phyloP scores from a whole-genome alignment of 2,888 invertebrate genomes.

The Aproaerema taeniolella region DNA sequence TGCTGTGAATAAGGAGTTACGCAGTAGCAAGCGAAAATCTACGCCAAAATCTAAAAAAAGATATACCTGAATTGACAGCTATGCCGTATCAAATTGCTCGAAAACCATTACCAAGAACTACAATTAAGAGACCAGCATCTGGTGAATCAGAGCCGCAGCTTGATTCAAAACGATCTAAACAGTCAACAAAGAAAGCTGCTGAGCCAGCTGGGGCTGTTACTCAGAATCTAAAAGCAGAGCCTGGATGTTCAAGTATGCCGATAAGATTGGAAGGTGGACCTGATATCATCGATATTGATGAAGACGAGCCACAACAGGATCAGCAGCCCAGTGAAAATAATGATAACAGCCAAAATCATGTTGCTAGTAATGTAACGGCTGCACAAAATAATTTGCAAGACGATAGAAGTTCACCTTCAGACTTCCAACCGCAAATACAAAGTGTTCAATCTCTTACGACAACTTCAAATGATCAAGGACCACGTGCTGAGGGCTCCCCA shows the following conservation, averaged over 20 bases:
- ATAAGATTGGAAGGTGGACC: slow-evolving; percentile 3
- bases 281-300: slow-evolving; percentile 2
- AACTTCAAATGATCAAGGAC: slow-evolving; percentile 5
- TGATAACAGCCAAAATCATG: background rate
- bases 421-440: slow-evolving; percentile 5
- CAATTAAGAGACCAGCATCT: slow-evolving; percentile 4
- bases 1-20: slow-evolving; percentile 1
- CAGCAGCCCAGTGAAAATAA: slow-evolving; percentile 5
- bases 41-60: slow-evolving; percentile 3
- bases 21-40: slow-evolving; percentile 4
- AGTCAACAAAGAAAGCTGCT: slow-evolving; percentile 6
- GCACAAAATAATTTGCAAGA: slow-evolving; percentile 6
- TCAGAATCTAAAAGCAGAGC: slow-evolving; percentile 3
- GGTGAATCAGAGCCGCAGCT: slow-evolving; percentile 1
- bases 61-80: slow-evolving; percentile 4
- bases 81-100: slow-evolving; percentile 2
- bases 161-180: slow-evolving; percentile 1
- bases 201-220: slow-evolving; percentile 5
- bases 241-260: slow-evolving; percentile 6
- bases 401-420: slow-evolving; percentile 2
- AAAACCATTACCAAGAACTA: background rate
- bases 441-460: slow-evolving; percentile 5
- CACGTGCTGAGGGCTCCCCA: background rate
- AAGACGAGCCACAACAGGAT: slow-evolving; percentile 4
- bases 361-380: slow-evolving; percentile 1